Conservation (phyloP, 2,797 vertebrate genomes). For the Aythya fuligula region DNA sequence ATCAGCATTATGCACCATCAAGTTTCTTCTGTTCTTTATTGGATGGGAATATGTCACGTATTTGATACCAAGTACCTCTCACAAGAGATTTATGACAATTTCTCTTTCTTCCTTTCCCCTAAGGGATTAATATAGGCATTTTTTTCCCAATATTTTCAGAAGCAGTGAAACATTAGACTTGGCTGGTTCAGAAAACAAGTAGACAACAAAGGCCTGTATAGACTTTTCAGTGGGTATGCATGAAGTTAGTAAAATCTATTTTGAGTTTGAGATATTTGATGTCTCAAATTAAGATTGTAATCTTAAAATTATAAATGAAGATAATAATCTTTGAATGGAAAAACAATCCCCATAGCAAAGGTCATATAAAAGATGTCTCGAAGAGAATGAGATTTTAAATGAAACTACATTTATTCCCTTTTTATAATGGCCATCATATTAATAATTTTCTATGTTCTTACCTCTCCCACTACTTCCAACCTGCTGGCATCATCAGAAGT, state of each 20-base stretch:
- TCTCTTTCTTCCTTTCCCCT: not conserved
- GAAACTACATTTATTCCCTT: not conserved
- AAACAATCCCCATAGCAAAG: not conserved
- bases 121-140: not conserved
- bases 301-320: not conserved
- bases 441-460: slow-evolving; percentile 64
- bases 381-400: not conserved
- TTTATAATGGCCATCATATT: not conserved
- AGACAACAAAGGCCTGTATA: not conserved
- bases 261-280: not conserved
- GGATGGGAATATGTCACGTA: not conserved
- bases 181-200: not conserved
- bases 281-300: not conserved
- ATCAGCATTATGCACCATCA: not conserved
- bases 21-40: not conserved
- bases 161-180: not conserved
- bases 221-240: not conserved
- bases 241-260: not conserved
- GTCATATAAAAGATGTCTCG: not conserved
- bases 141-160: not conserved
- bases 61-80: not conserved
- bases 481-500: slow-evolving; percentile 88
- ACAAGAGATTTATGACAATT: not conserved
- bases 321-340: not conserved
- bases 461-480: slow-evolving; percentile 84